Evolutionary conservation across 2,888 invertebrate species (phyloP).

Genomic region (Pharmacophagus antenor): DNA sequence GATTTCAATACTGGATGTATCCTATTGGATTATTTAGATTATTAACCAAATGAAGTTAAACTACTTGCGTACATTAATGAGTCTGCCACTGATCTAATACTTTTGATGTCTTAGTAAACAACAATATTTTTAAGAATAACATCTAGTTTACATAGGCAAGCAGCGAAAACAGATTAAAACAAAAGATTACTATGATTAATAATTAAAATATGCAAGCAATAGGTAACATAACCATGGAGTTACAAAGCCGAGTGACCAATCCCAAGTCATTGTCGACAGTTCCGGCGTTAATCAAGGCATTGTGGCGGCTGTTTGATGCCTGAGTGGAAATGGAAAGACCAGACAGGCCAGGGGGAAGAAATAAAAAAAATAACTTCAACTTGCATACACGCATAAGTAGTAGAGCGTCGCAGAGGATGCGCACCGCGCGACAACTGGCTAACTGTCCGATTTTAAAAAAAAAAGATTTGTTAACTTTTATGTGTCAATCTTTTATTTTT

Average conservation of each 20-base stretch:
- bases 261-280: slow-evolving; percentile 38
- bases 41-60: too few species aligned
- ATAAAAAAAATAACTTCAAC: slow-evolving; percentile 70
- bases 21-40: too few species aligned
- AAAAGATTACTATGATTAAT: neutral
- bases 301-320: slow-evolving; percentile 68
- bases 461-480: neutral
- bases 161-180: neutral
- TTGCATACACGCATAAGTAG: slow-evolving; percentile 70
- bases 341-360: slow-evolving; percentile 72
- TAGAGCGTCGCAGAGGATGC: slow-evolving; percentile 46
- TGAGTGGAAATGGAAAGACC: slow-evolving; percentile 64
- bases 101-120: too few species aligned
- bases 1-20: neutral
- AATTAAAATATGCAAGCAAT: neutral
- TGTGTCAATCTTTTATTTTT: too few species aligned
- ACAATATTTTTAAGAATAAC: too few species aligned
- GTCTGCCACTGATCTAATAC: too few species aligned
- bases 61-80: too few species aligned
- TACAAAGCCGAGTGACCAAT: slow-evolving; percentile 32
- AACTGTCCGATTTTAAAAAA: slow-evolving; percentile 2
- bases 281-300: slow-evolving; percentile 63
- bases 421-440: slow-evolving; percentile 25
- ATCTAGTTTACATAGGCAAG: neutral
- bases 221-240: slow-evolving; percentile 27